Evolutionary conservation across 2,113 vertebrate species (phyloP).

Genomic region (Marcusenius ussheri): DNA sequence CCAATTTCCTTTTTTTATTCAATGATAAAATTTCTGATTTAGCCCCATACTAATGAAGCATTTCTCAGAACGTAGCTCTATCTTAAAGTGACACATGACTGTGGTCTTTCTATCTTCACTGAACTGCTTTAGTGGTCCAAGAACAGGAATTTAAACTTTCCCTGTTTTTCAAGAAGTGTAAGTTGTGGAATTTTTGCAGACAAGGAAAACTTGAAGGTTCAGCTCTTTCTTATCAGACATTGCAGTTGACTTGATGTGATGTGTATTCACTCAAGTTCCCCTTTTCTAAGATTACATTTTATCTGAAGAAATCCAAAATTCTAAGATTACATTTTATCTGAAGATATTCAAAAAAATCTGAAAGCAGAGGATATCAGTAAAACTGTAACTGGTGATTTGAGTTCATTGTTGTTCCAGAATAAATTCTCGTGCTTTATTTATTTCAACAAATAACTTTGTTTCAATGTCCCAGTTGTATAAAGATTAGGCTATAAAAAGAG

Average conservation of each 20-base stretch:
- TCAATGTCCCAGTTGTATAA: not conserved
- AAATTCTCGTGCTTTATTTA: not conserved
- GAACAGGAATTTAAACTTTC: not conserved
- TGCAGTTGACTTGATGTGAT: not conserved
- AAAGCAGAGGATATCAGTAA: not conserved
- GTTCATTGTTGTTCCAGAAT: not conserved
- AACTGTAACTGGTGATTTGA: not conserved
- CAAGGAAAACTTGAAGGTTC: not conserved
- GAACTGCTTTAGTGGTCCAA: not conserved
- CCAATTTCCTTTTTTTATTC: not conserved
- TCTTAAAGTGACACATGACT: not conserved
- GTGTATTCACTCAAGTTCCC: not conserved
- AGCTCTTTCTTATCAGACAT: not conserved
- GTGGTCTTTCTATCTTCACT: not conserved
- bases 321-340: not conserved
- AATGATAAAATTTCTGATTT: not conserved
- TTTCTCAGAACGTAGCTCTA: not conserved
- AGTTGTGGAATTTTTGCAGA: not conserved
- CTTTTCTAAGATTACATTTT: not conserved
- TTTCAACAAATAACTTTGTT: not conserved
- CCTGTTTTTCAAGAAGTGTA: not conserved
- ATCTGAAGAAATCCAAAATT: not conserved
- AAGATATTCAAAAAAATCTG: not conserved
- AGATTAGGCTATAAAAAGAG: not conserved
- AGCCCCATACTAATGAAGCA: not conserved